Base-by-base conservation (phyloP, 2,888 invertebrate species). In the Synanthedon vespiformis region DNA sequence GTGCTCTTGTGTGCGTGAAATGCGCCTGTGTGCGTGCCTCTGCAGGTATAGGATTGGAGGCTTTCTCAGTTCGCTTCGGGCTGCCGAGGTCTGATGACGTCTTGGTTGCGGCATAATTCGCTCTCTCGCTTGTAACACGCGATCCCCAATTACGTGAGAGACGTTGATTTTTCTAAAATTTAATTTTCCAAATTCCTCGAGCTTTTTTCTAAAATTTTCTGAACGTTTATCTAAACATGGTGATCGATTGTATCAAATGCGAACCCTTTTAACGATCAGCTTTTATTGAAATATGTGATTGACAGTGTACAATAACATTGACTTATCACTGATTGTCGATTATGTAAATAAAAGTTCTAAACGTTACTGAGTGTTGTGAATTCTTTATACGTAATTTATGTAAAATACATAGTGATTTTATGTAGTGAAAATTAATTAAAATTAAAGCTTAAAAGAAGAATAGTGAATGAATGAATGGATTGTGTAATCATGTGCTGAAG, bases 1-100 rank as follows among this genome's bases (percentile, higher is more conserved):
- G 13, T 68, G 70, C 34, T 14, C 34, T 8, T 68, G 70, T 72
- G 76, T 70, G 77, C 68, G 73, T 65, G 54, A 54, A 62, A 44
- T 74, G 73, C 72, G 70, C 64, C 67, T 70, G 84, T 85, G 83
- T 82, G 85, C 71, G 83, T 80, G 72, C 55, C 80, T 76, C 68
- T 86, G 86, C 86, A 86, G 86, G 86, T 86, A 85, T 79, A 58
- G 65, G 58, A 63, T 65, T 66, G 63, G 67, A 69, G 63, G 64
- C 60, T 66, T 71, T 67, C 70, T 76, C 78, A 86, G 85, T 86
- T 75, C 74, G 74, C 77, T 76, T 77, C 72, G 77, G 75, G 73
- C 77, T 58, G 62, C 61, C 65, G 74, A 59, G 67, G 57, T 63
- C 54, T 58, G 53, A 63, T 63, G 64, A 62, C 64, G 73, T 61